Evolutionary conservation across 2,888 invertebrate genomes (phyloP).

Genomic region (Acrocyrtus sp.): DNA sequence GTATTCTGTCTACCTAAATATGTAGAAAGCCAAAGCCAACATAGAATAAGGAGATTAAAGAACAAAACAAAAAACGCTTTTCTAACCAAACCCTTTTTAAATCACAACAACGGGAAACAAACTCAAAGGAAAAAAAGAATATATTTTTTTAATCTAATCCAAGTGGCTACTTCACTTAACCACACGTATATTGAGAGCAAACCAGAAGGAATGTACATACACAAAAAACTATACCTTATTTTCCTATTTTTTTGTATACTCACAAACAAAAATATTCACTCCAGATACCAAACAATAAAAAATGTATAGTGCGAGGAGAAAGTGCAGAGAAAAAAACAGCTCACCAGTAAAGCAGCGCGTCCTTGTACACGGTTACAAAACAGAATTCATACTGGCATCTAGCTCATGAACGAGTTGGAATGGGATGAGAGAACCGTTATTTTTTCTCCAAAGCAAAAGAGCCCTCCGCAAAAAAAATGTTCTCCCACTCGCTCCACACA

Average conservation of each 20-base stretch:
- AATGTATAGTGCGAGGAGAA: neutral
- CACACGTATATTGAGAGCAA: too few relatives aligned
- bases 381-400: conserved; percentile 36
- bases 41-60: too few relatives aligned
- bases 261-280: too few relatives aligned
- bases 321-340: neutral
- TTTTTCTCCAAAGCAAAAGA: neutral
- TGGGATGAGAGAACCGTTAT: conserved; percentile 20
- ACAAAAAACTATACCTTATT: neutral
- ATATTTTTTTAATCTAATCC: neutral
- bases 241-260: neutral
- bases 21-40: neutral
- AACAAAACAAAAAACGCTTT: too few relatives aligned
- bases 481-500: neutral
- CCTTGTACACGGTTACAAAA: conserved; percentile 27
- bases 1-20: too few relatives aligned
- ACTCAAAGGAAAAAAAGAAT: too few relatives aligned
- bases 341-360: neutral
- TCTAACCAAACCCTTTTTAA: too few relatives aligned
- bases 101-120: too few relatives aligned
- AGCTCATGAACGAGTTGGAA: conserved; percentile 30
- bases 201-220: too few relatives aligned
- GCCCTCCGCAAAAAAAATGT: neutral
- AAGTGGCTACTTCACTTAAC: too few relatives aligned
- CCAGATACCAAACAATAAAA: too few relatives aligned